A percentile compares a stretch with the other conserved stretches of the same genome.
These are phyloP conservation scores for Crocidura indochinensis DNA, from an alignment of 2,797 vertebrate genomes.

Conservation along the genomic window DNA sequence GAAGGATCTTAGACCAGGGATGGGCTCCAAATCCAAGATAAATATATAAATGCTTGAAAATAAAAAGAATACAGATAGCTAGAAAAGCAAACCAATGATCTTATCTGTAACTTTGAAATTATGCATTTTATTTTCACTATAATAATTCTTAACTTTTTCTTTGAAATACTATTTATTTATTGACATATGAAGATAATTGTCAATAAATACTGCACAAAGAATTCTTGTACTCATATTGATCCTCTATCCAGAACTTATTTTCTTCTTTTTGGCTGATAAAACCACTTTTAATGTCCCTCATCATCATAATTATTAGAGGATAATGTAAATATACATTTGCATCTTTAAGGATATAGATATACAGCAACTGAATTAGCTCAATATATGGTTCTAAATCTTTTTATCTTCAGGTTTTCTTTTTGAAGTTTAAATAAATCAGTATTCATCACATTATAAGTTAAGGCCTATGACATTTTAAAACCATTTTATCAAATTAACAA, in stretches of 20 bases:
- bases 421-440: background rate
- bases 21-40: too few species aligned
- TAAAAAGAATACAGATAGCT: too few species aligned
- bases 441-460: background rate
- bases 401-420: slow-evolving; percentile 4
- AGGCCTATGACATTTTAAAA: background rate
- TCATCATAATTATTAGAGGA: background rate
- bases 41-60: too few species aligned
- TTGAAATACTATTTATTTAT: background rate
- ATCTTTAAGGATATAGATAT: background rate
- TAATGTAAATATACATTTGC: background rate
- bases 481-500: too few species aligned
- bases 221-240: background rate
- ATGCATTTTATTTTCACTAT: background rate
- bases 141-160: slow-evolving; percentile 2
- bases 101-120: too few species aligned
- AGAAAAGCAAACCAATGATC: too few species aligned
- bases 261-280: background rate
- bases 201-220: background rate
- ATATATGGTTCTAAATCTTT: background rate
- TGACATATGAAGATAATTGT: background rate
- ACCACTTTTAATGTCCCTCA: background rate
- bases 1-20: too few species aligned
- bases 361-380: background rate
- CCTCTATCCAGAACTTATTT: background rate